A percentile compares a stretch with the other conserved stretches of the same genome.
Conservation (phyloP, 2,113 vertebrate species). For the Protobothrops flavoviridis region DNA sequence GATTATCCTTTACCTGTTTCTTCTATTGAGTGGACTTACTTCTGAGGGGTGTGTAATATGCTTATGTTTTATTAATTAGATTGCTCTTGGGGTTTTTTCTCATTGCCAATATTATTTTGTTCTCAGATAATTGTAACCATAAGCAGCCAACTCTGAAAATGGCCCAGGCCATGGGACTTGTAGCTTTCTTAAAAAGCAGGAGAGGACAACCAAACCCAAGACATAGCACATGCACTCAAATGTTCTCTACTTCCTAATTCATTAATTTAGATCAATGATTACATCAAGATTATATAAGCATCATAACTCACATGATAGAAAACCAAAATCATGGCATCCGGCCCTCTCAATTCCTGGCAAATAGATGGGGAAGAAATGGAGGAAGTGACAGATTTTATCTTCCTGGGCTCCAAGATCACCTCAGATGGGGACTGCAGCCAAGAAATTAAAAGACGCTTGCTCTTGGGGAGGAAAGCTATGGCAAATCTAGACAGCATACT, state of each 20-base stretch:
- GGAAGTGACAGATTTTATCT: too few relatives aligned
- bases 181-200: not conserved
- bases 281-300: not conserved
- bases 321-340: too few relatives aligned
- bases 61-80: not conserved
- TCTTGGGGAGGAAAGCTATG: too few relatives aligned
- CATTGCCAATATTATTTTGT: not conserved
- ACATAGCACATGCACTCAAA: not conserved
- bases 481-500: too few relatives aligned
- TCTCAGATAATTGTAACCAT: not conserved
- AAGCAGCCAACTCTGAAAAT: not conserved
- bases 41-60: not conserved
- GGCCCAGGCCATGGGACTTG: not conserved
- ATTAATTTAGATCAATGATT: not conserved
- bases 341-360: too few relatives aligned
- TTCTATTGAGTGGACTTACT: not conserved
- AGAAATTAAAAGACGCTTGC: too few relatives aligned
- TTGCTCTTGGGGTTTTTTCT: not conserved
- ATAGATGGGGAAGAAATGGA: too few relatives aligned
- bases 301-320: not conserved
- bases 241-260: not conserved
- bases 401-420: too few relatives aligned
- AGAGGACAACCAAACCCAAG: not conserved
- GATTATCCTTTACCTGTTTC: not conserved
- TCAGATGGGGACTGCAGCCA: too few relatives aligned